These are phyloP conservation scores for Siphamia tubifer DNA, from an alignment of 2,113 vertebrate genomes.

Conservation along the genomic window DNA sequence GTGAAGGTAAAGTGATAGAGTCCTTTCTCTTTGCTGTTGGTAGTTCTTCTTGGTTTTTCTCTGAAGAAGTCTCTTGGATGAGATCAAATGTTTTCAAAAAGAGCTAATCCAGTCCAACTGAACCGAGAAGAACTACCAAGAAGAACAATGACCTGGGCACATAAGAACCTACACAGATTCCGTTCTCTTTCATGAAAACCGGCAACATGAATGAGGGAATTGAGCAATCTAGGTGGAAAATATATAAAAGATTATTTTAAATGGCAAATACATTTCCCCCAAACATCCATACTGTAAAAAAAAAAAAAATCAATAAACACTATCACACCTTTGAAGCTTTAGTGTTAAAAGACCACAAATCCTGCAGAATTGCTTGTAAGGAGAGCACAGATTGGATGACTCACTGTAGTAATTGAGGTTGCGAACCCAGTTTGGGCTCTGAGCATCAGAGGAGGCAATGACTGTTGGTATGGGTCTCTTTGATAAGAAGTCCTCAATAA, in stretches of 20 bases:
- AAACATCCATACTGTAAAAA: background rate
- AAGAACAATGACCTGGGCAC: no score
- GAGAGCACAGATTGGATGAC: constrained; percentile 58
- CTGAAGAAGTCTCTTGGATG: no score
- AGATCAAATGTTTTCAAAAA: no score
- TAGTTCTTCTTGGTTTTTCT: no score
- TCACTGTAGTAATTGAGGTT: constrained; percentile 97
- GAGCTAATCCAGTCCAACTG: no score
- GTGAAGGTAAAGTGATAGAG: background rate
- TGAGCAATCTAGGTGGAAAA: background rate
- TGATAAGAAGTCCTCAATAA: constrained; percentile 95
- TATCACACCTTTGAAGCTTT: background rate
- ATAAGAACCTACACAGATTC: no score
- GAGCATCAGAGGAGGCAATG: constrained; percentile 73
- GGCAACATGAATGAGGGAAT: background rate
- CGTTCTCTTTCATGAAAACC: background rate
- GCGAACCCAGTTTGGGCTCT: constrained; percentile 88
- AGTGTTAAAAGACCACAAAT: background rate
- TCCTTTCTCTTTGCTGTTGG: no score
- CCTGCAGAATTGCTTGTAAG: constrained; percentile 6
- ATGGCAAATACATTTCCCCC: background rate
- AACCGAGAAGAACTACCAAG: no score
- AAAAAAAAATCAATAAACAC: constrained; percentile 19
- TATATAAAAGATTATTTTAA: background rate
- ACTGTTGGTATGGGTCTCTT: constrained; percentile 85